Evolutionary conservation across 1,140 invertebrate species (phyloP), one percentile per base, ranked within the genome.

Genomic region (Zaprionus gabonicus): DNA sequence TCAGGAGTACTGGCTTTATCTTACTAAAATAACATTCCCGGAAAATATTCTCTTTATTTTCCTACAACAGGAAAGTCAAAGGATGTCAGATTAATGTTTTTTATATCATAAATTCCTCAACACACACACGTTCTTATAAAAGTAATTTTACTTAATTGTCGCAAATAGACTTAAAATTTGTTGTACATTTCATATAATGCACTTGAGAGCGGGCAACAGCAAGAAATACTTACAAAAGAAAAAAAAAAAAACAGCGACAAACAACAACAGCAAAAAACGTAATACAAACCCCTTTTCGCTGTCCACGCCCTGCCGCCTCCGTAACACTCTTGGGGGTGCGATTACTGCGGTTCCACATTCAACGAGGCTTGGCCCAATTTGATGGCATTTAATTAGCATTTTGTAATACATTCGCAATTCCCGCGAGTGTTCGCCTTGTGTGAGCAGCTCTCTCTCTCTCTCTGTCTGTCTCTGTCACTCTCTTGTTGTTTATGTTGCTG

Each of bases 351-450:
- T 79, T 83, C 59, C 63, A 58, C 81, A 81, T 71, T 78, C 66
- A 63, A 64, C 36, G 57, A 80, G 84, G 81, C 81, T 90, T 87
- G 85, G 68, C 84, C 83, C 84, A 87, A 83, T 87, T 87, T 67
- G 60, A 74, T 80, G 65, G 71, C 78, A 87, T 90, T 87, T 90
- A 90, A 87, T 87, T 87, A 87, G 81, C 84, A 90, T 84, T 88
- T 87, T 84, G 84, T 87, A 87, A 90, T 84, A 84, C 78, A 87
- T 84, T 88, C 62, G 84, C 67, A 76, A 84, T 84, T 67, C 85
- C 75, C 81, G 53, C 69, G 84, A 66, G 84, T 81, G 88, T 90
- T 88, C 80, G 65, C 53, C 67, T 74, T 55, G 53, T 10, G 34
- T 6, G 15, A 36, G 15, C 41, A 9, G 7, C n/a, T 17, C 41